These are phyloP conservation scores for Athrips mouffetella DNA, from an alignment of 2,888 invertebrate species.

Conservation along the genomic window DNA sequence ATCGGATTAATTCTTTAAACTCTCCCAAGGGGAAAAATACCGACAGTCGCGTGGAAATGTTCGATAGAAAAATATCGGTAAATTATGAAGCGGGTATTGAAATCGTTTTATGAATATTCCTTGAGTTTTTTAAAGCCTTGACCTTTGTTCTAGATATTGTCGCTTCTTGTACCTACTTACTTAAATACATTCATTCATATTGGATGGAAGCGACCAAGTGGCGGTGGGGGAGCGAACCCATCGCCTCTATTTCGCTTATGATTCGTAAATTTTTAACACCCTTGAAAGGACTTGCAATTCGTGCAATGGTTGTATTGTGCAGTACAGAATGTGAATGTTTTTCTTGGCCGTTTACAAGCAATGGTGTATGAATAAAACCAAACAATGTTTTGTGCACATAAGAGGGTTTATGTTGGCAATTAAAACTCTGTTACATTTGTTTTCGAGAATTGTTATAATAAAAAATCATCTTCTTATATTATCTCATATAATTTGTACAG, in stretches of 20 bases:
- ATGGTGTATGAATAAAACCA: constrained; percentile 13
- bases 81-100: background rate
- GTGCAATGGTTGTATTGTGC: constrained; percentile 28
- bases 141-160: background rate
- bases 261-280: constrained; percentile 66
- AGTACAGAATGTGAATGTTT: constrained; percentile 13
- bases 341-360: constrained; percentile 10
- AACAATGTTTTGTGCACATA: too few species aligned
- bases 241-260: constrained; percentile 52
- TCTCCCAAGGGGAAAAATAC: constrained; percentile 24
- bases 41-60: constrained; percentile 11
- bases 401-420: too few species aligned
- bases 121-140: background rate
- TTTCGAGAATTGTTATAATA: too few species aligned
- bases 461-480: too few species aligned
- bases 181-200: background rate
- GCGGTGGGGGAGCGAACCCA: constrained; percentile 31
- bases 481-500: too few species aligned
- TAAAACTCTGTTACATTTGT: too few species aligned
- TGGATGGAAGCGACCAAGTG: constrained; percentile 1
- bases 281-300: constrained; percentile 48
- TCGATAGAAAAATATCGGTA: constrained; percentile 5
- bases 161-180: too few species aligned
- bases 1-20: constrained; percentile 48
- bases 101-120: background rate